Percentiles rank a stretch among this genome's conserved stretches.
These are phyloP conservation scores for Zophobas morio DNA, from an alignment of 1,140 invertebrate genomes.

Conservation along the genomic window DNA sequence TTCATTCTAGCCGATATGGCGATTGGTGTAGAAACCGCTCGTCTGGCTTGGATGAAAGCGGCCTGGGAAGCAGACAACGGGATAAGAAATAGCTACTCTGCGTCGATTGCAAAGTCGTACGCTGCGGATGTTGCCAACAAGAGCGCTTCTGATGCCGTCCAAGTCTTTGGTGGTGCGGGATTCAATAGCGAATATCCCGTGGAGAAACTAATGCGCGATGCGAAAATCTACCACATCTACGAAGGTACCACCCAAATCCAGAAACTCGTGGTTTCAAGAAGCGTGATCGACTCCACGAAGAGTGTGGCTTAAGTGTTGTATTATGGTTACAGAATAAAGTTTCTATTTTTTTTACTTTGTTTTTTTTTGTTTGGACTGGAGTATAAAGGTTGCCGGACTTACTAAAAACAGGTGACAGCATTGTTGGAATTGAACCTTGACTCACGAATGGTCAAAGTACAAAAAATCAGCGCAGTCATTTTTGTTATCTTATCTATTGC, in stretches of 20 bases:
- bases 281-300: conserved; percentile 15
- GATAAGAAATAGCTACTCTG: conserved; percentile 83
- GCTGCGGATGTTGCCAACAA: conserved; percentile 95
- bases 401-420: too few species aligned
- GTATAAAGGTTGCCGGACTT: too few species aligned
- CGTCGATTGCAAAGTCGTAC: conserved; percentile 93
- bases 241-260: conserved; percentile 98
- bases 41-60: conserved; percentile 85
- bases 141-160: conserved; percentile 94
- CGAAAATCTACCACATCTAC: conserved; percentile 98
- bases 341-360: too few species aligned
- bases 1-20: conserved; percentile 97
- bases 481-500: too few species aligned
- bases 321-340: too few species aligned
- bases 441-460: too few species aligned
- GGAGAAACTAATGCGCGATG: conserved; percentile 98
- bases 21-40: conserved; percentile 88
- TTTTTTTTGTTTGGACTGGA: too few species aligned
- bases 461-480: too few species aligned
- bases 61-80: conserved; percentile 92
- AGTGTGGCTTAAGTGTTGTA: conserved; percentile 7
- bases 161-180: conserved; percentile 96
- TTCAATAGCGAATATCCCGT: conserved; percentile 98
- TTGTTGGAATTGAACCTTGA: too few species aligned
- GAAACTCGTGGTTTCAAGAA: conserved; percentile 87